A percentile compares a stretch with the other conserved stretches of the same genome.
Evolutionary conservation across 2,797 vertebrate genomes (phyloP).

Genomic region (Psittacula derbiana): DNA sequence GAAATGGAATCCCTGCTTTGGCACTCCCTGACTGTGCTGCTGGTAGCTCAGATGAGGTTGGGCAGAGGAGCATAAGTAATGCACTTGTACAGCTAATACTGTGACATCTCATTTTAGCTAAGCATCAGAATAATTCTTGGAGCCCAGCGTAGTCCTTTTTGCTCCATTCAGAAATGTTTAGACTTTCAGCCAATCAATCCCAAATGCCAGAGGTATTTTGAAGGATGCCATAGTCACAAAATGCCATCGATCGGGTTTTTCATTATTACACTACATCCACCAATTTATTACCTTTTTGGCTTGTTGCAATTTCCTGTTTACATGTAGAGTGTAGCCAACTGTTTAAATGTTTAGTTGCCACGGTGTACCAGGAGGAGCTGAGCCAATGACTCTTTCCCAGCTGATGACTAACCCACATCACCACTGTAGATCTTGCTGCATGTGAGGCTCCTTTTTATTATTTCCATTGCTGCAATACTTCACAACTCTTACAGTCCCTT

Average conservation of each 20-base stretch:
- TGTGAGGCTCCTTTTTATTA: constrained; percentile 68
- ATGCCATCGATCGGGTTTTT: constrained; percentile 69
- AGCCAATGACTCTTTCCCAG: constrained; percentile 72
- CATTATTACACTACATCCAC: constrained; percentile 74
- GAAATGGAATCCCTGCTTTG: constrained; percentile 9
- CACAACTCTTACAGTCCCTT: constrained; percentile 67
- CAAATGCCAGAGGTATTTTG: constrained; percentile 75
- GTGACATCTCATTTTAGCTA: constrained; percentile 74
- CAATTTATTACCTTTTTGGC: constrained; percentile 73
- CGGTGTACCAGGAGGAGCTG: constrained; percentile 75
- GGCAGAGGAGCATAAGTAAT: constrained; percentile 42
- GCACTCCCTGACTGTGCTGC: constrained; percentile 42
- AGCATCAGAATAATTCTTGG: constrained; percentile 55
- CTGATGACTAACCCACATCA: constrained; percentile 74
- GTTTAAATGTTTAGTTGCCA: constrained; percentile 79
- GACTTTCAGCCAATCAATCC: constrained; percentile 68
- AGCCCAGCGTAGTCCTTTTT: constrained; percentile 51
- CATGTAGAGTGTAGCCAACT: constrained; percentile 75
- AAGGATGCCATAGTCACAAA: constrained; percentile 75
- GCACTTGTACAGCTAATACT: constrained; percentile 71
- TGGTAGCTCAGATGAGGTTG: constrained; percentile 45
- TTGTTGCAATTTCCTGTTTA: constrained; percentile 79
- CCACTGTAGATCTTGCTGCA: constrained; percentile 76
- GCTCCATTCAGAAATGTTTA: constrained; percentile 63
- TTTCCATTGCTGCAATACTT: constrained; percentile 74